These are phyloP conservation scores for Blomia tropicalis DNA, from an alignment of 2,888 invertebrate species.

Conservation along the genomic window DNA sequence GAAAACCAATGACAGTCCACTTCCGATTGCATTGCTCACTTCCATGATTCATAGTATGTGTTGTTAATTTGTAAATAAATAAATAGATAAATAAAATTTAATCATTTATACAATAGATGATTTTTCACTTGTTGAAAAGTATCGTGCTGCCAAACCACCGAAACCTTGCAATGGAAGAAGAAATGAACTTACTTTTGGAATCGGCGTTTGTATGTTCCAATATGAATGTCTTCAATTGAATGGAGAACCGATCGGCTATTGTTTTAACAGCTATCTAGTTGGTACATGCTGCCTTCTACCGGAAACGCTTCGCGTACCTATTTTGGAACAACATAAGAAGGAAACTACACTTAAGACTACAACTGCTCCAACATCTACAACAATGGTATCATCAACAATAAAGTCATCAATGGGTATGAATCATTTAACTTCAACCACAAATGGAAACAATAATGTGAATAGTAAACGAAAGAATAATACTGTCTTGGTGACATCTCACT, in stretches of 20 bases:
- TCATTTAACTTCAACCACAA: neutral
- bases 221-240: constrained; percentile 77
- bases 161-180: constrained; percentile 4
- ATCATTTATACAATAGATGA: neutral
- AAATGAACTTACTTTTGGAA: neutral
- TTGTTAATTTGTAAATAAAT: neutral
- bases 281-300: constrained; percentile 71
- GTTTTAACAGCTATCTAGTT: constrained; percentile 81
- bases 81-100: neutral
- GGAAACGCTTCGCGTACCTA: constrained; percentile 11
- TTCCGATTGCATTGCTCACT: neutral
- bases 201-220: constrained; percentile 79
- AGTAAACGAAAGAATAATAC: neutral
- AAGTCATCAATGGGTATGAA: neutral
- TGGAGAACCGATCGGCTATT: constrained; percentile 75
- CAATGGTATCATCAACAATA: neutral
- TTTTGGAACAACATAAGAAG: neutral
- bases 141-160: constrained; percentile 14
- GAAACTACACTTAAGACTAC: neutral
- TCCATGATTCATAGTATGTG: constrained; percentile 5
- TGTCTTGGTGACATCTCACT: constrained; percentile 1
- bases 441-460: neutral
- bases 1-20: neutral
- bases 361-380: constrained; percentile 6
- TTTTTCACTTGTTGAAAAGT: neutral